These are phyloP conservation scores for Sminthurides aquaticus DNA, from an alignment of 2,888 invertebrate species.

Conservation along the genomic window DNA sequence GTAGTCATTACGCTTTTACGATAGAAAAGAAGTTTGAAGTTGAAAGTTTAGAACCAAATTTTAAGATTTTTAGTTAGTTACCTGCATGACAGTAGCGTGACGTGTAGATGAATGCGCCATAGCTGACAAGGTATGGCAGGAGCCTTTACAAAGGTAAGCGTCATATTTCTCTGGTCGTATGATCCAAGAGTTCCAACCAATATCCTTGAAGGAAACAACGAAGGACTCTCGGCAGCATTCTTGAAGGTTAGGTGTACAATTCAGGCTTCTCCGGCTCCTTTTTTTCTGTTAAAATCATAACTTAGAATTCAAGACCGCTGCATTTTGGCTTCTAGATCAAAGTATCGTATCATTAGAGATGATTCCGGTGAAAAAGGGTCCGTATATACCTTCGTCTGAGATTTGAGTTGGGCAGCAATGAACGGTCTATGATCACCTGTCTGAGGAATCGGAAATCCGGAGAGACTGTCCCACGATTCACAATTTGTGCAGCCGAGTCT, in stretches of 20 bases:
- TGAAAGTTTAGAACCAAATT: no score
- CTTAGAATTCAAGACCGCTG: background rate
- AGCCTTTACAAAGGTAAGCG: constrained; percentile 79
- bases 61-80: no score
- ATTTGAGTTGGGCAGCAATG: no score
- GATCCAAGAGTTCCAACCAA: constrained; percentile 86
- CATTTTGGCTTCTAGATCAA: background rate
- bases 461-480: no score
- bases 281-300: constrained; percentile 49
- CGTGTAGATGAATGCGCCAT: constrained; percentile 58
- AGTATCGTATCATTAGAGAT: background rate
- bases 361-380: no score
- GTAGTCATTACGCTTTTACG: no score
- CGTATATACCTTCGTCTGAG: no score
- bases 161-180: constrained; percentile 73
- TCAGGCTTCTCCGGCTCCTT: constrained; percentile 56
- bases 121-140: constrained; percentile 66
- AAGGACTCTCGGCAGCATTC: constrained; percentile 78
- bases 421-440: no score
- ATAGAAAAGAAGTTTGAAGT: no score
- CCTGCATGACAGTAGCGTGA: no score
- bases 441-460: no score
- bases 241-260: constrained; percentile 61
- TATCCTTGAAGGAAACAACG: constrained; percentile 72
- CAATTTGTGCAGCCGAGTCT: no score